Conservation (phyloP, 2,797 vertebrate genomes). For the Pantherophis vulpinus region DNA sequence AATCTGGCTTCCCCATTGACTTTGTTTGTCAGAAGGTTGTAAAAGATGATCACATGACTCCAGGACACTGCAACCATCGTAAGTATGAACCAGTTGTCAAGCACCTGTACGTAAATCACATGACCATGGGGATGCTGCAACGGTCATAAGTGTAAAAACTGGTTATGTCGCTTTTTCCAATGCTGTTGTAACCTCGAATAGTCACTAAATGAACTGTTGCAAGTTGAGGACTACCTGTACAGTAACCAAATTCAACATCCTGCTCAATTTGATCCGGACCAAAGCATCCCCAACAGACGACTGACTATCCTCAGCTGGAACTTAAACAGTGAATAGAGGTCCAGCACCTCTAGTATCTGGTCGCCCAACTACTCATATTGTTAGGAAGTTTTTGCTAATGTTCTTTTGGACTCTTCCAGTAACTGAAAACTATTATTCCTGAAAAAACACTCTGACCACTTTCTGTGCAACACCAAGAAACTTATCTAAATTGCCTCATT, state of each 20-base stretch:
- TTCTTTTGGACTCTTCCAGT: neutral
- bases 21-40: neutral
- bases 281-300: neutral
- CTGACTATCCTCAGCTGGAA: neutral
- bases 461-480: neutral
- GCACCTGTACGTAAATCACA: neutral
- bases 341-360: neutral
- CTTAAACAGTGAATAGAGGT: neutral
- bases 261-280: neutral
- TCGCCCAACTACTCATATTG: neutral
- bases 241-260: neutral
- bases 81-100: neutral
- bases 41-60: neutral
- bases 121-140: neutral
- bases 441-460: neutral
- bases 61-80: neutral
- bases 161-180: neutral
- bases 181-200: neutral
- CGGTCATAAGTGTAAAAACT: neutral
- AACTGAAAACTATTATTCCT: neutral
- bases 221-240: neutral
- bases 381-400: neutral
- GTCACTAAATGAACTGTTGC: neutral
- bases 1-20: neutral
- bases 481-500: neutral